phyloP scores from a whole-genome alignment of 2,888 invertebrate species.

The Drosophila algonquin region DNA sequence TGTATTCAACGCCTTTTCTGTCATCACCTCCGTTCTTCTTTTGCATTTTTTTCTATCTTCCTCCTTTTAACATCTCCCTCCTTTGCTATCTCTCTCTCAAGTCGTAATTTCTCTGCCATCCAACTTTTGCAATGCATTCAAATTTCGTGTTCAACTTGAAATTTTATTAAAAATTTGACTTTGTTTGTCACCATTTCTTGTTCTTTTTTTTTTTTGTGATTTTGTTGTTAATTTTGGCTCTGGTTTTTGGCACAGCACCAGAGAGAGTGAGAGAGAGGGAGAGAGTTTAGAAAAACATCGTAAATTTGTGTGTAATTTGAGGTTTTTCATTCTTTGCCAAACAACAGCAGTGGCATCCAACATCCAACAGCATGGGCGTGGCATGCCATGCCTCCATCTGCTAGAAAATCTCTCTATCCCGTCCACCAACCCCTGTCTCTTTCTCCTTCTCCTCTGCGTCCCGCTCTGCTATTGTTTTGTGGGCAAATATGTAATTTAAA shows the following conservation, averaged over 20 bases:
- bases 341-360: conserved; percentile 39
- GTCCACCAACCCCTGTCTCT: background rate
- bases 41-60: background rate
- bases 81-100: background rate
- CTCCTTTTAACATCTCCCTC: background rate
- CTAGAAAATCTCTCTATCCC: conserved; percentile 22
- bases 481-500: conserved; percentile 76
- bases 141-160: conserved; percentile 33
- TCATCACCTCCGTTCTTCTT: too few species aligned
- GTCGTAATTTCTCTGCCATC: background rate
- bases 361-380: conserved; percentile 32
- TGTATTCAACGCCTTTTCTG: too few species aligned
- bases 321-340: conserved; percentile 58
- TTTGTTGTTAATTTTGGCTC: conserved; percentile 26
- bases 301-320: conserved; percentile 76
- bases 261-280: background rate
- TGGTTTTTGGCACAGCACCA: conserved; percentile 56
- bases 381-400: conserved; percentile 6
- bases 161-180: conserved; percentile 27
- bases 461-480: conserved; percentile 64
- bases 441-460: conserved; percentile 2
- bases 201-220: conserved; percentile 14
- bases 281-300: conserved; percentile 64
- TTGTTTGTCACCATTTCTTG: conserved; percentile 11
- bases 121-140: conserved; percentile 28